These are phyloP conservation scores for Neoniphon sammara DNA, from an alignment of 2,797 vertebrate genomes.

Conservation along the genomic window DNA sequence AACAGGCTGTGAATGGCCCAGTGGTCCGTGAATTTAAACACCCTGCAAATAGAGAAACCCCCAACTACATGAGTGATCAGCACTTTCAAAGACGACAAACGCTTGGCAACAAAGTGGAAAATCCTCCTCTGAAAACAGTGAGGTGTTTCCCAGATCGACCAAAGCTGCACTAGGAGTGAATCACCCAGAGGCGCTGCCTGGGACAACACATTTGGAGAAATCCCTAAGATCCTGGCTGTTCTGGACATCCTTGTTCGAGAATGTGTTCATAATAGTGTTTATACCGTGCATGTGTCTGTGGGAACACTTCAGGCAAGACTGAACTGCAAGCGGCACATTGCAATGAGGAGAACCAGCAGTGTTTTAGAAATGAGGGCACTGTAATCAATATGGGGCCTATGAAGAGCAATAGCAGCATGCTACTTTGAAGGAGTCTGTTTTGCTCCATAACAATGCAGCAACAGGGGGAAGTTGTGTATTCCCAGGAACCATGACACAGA, in stretches of 20 bases:
- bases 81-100: constrained; percentile 46
- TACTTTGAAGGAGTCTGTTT: not conserved
- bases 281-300: constrained; percentile 41
- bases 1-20: not conserved
- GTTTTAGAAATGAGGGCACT: constrained; percentile 36
- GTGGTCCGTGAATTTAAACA: constrained; percentile 30
- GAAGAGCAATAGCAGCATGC: constrained; percentile 23
- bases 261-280: constrained; percentile 74
- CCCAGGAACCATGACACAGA: constrained; percentile 54
- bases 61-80: constrained; percentile 40
- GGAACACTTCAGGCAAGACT: not conserved
- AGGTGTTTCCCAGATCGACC: constrained; percentile 68
- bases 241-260: constrained; percentile 66
- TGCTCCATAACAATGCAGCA: constrained; percentile 61
- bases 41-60: constrained; percentile 37
- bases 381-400: constrained; percentile 37
- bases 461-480: constrained; percentile 61
- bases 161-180: constrained; percentile 49
- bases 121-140: constrained; percentile 63
- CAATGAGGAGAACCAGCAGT: constrained; percentile 34
- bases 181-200: constrained; percentile 60
- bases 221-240: constrained; percentile 49
- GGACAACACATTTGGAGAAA: constrained; percentile 53
- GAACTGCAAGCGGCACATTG: not conserved
- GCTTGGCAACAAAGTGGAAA: constrained; percentile 62